phyloP scores from a whole-genome alignment of 2,797 vertebrate genomes.

The Pseudochirops corinnae region DNA sequence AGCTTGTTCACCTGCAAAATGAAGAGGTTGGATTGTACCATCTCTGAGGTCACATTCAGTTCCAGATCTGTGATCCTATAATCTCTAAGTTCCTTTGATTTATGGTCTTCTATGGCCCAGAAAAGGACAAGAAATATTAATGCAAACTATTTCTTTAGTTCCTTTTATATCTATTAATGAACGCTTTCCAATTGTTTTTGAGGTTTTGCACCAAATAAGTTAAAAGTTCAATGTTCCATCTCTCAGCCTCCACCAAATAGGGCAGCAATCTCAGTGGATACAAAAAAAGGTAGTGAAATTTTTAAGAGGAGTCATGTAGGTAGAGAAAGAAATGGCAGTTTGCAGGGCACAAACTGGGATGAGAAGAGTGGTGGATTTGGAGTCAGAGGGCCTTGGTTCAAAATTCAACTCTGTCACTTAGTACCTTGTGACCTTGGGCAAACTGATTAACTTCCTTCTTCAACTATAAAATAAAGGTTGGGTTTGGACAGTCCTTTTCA shows the following conservation, averaged over 20 bases:
- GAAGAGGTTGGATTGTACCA: too few species aligned
- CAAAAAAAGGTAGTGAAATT: conserved; percentile 9
- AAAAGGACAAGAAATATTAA: conserved; percentile 1
- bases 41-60: too few species aligned
- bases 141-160: conserved; percentile 10
- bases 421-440: not conserved
- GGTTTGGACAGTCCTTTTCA: not conserved
- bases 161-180: conserved; percentile 24
- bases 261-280: conserved; percentile 3
- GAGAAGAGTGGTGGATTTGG: not conserved
- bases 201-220: conserved; percentile 38
- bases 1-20: not conserved
- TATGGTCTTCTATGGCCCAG: not conserved
- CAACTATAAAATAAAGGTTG: not conserved
- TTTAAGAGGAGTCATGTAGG: conserved; percentile 32
- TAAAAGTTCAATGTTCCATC: not conserved
- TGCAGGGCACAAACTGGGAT: not conserved
- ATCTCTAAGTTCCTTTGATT: not conserved
- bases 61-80: not conserved
- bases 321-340: conserved; percentile 49
- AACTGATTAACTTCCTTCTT: not conserved
- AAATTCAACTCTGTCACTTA: too few species aligned
- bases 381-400: not conserved
- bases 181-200: not conserved
- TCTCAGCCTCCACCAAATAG: not conserved